Conservation (phyloP, 2,113 vertebrate species). For the Lagopus leucura region DNA sequence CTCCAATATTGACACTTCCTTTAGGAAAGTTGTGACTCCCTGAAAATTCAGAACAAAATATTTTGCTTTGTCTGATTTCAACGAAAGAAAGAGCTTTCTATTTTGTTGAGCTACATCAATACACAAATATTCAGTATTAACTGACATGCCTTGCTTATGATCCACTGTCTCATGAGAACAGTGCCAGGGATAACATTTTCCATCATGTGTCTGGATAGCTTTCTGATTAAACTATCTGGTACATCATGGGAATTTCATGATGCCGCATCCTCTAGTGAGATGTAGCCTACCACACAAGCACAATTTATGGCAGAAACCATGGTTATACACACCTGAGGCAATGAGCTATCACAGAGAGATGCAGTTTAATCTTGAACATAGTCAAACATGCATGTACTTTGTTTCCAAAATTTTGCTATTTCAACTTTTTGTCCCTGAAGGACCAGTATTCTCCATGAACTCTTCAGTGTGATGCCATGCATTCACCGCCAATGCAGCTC, state of each 20-base stretch:
- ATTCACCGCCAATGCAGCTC: background rate
- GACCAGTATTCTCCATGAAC: background rate
- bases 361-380: background rate
- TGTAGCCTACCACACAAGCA: fast-evolving
- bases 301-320: background rate
- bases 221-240: background rate
- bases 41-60: background rate
- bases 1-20: background rate
- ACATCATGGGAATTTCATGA: background rate
- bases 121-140: background rate
- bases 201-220: background rate
- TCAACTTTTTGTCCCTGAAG: background rate
- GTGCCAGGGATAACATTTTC: background rate
- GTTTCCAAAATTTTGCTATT: background rate
- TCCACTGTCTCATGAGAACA: background rate
- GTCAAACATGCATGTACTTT: background rate
- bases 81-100: background rate
- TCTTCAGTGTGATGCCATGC: background rate
- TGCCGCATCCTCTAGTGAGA: background rate
- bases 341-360: background rate
- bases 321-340: background rate
- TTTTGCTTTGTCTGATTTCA: background rate
- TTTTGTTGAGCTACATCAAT: background rate
- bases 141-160: background rate
- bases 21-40: background rate